Conservation (phyloP, 2,888 invertebrate species). For the Ochropleura leucogaster region DNA sequence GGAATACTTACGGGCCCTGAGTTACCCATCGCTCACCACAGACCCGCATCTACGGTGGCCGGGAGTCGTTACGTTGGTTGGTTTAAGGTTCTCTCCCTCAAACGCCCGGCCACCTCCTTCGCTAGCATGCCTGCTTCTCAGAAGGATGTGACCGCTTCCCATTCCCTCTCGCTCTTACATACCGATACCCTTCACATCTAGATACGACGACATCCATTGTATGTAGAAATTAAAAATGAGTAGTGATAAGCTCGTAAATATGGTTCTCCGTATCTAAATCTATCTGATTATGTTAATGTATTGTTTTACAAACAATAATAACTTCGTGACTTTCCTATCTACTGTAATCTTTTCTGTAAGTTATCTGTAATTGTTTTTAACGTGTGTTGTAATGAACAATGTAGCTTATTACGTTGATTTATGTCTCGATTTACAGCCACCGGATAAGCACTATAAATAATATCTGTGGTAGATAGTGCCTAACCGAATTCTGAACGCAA, state of each 20-base stretch:
- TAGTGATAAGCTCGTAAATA: constrained; percentile 39
- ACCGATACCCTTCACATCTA: constrained; percentile 53
- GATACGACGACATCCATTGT: constrained; percentile 59
- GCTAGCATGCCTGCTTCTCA: too few species aligned
- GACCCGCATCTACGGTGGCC: too few species aligned
- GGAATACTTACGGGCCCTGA: too few species aligned
- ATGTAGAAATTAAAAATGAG: constrained; percentile 55
- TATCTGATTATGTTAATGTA: constrained; percentile 56
- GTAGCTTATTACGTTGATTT: constrained; percentile 10
- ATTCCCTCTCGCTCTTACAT: too few species aligned
- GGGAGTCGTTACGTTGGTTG: too few species aligned
- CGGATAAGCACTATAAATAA: background rate
- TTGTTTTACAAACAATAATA: constrained; percentile 55
- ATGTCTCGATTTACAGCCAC: background rate
- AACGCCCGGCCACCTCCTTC: too few species aligned
- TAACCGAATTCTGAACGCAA: background rate
- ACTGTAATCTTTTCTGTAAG: constrained; percentile 42
- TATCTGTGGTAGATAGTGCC: background rate
- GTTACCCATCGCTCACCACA: too few species aligned
- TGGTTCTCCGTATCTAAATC: constrained; percentile 41
- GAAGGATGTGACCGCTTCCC: too few species aligned
- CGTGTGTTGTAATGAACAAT: background rate
- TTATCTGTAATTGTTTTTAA: constrained; percentile 34
- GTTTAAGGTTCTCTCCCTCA: too few species aligned
- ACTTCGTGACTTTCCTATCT: constrained; percentile 48